Evolutionary conservation across 2,888 invertebrate genomes (phyloP).

Genomic region (Corbicula japonica): DNA sequence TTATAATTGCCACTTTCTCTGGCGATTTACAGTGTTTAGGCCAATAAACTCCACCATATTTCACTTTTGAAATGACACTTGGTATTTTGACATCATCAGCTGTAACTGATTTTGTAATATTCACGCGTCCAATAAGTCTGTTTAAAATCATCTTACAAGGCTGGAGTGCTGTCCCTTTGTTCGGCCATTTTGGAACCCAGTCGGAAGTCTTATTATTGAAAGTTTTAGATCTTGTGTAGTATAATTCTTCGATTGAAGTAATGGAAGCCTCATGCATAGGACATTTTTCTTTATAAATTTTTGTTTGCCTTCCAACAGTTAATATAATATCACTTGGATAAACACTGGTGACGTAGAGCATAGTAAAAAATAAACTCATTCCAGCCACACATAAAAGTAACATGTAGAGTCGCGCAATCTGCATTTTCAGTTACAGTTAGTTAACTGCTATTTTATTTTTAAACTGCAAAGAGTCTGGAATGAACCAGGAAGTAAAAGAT

Average conservation of each 20-base stretch:
- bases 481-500: too few species aligned
- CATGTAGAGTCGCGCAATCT: conserved; percentile 8
- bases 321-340: neutral
- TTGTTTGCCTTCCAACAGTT: neutral
- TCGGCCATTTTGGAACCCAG: too few species aligned
- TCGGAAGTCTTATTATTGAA: neutral
- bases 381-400: conserved; percentile 5
- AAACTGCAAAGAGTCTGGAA: too few species aligned
- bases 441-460: too few species aligned
- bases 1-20: conserved; percentile 30
- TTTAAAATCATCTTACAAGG: conserved; percentile 5
- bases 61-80: neutral
- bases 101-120: conserved; percentile 7
- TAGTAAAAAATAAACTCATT: conserved; percentile 15
- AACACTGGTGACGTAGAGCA: conserved; percentile 7
- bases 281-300: neutral
- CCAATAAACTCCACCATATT: conserved; percentile 34
- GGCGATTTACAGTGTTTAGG: conserved; percentile 23
- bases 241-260: too few species aligned
- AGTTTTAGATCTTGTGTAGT: neutral
- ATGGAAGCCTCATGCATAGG: neutral
- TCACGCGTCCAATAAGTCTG: conserved; percentile 13
- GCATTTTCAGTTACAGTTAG: too few species aligned
- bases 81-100: conserved; percentile 6
- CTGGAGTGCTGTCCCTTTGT: neutral